A percentile compares a stretch with the other conserved stretches of the same genome.
Evolutionary conservation across 2,888 invertebrate genomes (phyloP).

Genomic region (Apamea crenata): DNA sequence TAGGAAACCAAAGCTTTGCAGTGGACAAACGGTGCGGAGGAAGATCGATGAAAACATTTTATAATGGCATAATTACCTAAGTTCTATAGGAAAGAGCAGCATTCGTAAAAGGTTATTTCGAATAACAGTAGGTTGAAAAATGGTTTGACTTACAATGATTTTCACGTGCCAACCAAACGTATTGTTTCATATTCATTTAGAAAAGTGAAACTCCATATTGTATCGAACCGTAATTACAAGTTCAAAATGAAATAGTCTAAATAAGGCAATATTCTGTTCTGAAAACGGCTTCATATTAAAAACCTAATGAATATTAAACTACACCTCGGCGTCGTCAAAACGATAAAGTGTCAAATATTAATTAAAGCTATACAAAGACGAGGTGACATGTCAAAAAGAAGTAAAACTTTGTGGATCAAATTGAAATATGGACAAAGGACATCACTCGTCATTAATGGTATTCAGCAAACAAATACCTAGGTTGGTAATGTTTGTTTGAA

Average conservation of each 20-base stretch:
- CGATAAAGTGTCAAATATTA: not conserved
- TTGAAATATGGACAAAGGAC: not conserved
- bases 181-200: not conserved
- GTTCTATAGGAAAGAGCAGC: not conserved
- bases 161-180: not conserved
- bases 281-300: conserved; percentile 11
- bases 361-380: not conserved
- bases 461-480: not conserved
- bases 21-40: not conserved
- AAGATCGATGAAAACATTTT: conserved; percentile 3
- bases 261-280: conserved; percentile 2
- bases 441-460: not conserved
- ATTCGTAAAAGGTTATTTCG: not conserved
- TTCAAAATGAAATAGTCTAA: conserved; percentile 2
- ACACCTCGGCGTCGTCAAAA: not conserved
- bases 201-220: not conserved
- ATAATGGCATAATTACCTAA: conserved; percentile 8
- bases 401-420: not conserved
- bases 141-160: not conserved
- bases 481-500: not conserved
- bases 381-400: not conserved
- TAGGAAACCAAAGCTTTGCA: not conserved
- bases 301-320: conserved; percentile 16
- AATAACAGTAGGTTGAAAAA: conserved; percentile 12
- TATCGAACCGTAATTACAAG: not conserved